Base-by-base conservation (phyloP, 1,140 invertebrate genomes). In the Drosophila guanche region DNA sequence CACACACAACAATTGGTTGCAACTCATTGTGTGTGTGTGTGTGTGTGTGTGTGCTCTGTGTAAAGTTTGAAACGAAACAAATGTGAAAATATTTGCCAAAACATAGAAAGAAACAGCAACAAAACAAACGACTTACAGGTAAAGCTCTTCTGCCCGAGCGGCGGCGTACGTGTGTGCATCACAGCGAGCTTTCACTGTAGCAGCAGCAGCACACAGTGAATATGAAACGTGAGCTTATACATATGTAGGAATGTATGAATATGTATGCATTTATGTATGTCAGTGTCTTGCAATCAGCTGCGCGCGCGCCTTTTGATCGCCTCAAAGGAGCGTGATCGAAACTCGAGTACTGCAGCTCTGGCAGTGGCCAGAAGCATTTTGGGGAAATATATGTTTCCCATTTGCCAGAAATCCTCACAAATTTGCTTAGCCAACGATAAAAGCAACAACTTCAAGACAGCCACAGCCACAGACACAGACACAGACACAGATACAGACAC, bases 351-450 rank as follows among this genome's bases (percentile, higher is more conserved):
- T 37, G 10, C 4, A 12, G 4, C 33, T 20, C 3, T 37, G 33
- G 10, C 3, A 37, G 4, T 57, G 56, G 57, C 33, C 16, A 2
- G 33, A 10, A 37, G 4, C 2, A 7, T 22, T 42, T 20, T 16
- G n/a, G 61, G 23, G 29, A 65, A 20, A 20, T 20, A 20, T 20
- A 42, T 46, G 42, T 67, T 68, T 67, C 65, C 48, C 61, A 68
- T 25, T 67, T 67, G 65, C 33, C 61, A 46, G 65, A 37, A 47
- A 67, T 46, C 58, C 45, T 29, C 41, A 29, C 66, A 68, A 68
- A 68, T 68, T 51, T 68, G 66, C 66, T 68, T 68, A 68, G 62
- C 66, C 66, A 68, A 68, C 63, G 10, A 47, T 54, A 55, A 68
- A 67, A 41, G 47, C 16, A 48, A 29, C 29, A 23, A 40, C 41